Evolutionary conservation across 2,113 vertebrate genomes (phyloP).

Genomic region (Trichechus manatus): DNA sequence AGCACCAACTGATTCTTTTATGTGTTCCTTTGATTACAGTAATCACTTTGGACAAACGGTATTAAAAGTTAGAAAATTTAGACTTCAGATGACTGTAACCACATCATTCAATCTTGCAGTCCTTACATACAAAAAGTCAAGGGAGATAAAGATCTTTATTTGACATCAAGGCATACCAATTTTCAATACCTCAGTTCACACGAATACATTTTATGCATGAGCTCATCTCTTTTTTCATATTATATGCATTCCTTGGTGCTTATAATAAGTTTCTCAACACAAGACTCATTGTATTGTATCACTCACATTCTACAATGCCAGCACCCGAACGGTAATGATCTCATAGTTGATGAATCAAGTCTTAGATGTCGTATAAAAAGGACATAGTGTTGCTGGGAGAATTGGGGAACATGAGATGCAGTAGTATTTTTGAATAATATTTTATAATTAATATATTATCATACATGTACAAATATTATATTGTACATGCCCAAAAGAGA

Average conservation of each 20-base stretch:
- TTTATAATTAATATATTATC: not conserved
- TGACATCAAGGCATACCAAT: constrained; percentile 76
- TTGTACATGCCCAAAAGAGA: not conserved
- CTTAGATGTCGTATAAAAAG: constrained; percentile 72
- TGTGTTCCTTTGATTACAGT: constrained; percentile 53
- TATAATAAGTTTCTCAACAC: constrained; percentile 65
- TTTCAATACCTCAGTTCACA: constrained; percentile 76
- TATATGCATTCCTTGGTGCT: constrained; percentile 62
- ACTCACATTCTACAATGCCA: constrained; percentile 27
- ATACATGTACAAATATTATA: constrained; percentile 16
- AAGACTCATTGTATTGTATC: constrained; percentile 71
- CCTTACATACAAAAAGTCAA: constrained; percentile 60
- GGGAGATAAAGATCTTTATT: constrained; percentile 67
- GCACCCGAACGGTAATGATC: constrained; percentile 28
- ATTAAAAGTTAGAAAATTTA: constrained; percentile 58
- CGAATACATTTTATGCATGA: constrained; percentile 77
- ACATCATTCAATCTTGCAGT: constrained; percentile 25
- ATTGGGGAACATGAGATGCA: constrained; percentile 50
- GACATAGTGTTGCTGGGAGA: constrained; percentile 61
- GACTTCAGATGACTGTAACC: constrained; percentile 49
- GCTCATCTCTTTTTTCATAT: constrained; percentile 77
- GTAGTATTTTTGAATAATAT: constrained; percentile 66
- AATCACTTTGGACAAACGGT: constrained; percentile 54
- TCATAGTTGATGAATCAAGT: constrained; percentile 68
- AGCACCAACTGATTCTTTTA: not conserved